These are phyloP conservation scores for Ctenoplectra terminalis DNA, from an alignment of 1,140 invertebrate species.

Conservation along the genomic window DNA sequence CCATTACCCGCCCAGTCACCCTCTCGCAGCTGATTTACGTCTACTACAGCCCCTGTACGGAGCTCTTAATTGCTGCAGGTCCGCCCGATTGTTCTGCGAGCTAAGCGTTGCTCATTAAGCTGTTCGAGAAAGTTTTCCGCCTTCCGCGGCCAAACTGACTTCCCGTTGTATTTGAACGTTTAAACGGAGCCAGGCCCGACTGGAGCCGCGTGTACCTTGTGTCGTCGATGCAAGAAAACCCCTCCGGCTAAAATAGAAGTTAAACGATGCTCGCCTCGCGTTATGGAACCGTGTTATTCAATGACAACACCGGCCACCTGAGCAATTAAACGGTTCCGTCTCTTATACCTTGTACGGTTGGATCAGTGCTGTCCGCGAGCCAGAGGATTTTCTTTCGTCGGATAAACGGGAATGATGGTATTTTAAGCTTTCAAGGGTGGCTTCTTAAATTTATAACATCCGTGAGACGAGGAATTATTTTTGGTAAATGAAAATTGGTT, in stretches of 20 bases:
- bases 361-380: neutral
- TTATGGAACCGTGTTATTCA: conserved; percentile 3
- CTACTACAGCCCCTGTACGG: conserved; percentile 36
- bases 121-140: conserved; percentile 57
- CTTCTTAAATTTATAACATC: too few relatives aligned
- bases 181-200: neutral
- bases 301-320: neutral
- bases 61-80: conserved; percentile 64
- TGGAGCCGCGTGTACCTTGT: neutral
- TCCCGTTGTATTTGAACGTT: conserved; percentile 39
- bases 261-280: conserved; percentile 14
- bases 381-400: too few relatives aligned
- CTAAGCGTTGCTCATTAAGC: conserved; percentile 65
- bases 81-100: conserved; percentile 58
- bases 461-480: too few relatives aligned
- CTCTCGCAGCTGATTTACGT: conserved; percentile 47
- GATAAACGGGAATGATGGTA: too few relatives aligned
- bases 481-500: too few relatives aligned
- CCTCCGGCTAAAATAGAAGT: neutral
- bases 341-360: neutral
- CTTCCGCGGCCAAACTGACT: conserved; percentile 47
- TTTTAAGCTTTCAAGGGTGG: too few relatives aligned
- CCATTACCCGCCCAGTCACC: neutral
- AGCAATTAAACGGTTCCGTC: conserved; percentile 19
- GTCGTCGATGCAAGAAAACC: conserved; percentile 19